Conservation (phyloP, 2,113 vertebrate species). For the Cyanoliseus patagonus region DNA sequence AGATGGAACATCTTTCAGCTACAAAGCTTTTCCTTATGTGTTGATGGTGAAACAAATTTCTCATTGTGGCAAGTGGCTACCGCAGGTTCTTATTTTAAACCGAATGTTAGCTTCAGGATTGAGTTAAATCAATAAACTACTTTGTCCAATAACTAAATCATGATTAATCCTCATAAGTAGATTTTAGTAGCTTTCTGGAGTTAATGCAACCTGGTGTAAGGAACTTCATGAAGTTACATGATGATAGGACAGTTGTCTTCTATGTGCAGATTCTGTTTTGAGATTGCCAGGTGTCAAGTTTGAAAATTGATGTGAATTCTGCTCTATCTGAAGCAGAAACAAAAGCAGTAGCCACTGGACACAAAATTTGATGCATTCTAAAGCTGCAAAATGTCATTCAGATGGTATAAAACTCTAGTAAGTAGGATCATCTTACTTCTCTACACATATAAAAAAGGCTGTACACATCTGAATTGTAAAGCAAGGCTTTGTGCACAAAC, state of each 20-base stretch:
- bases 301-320: neutral
- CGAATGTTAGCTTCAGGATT: neutral
- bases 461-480: neutral
- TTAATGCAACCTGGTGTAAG: neutral
- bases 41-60: neutral
- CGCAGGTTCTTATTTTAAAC: neutral
- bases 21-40: neutral
- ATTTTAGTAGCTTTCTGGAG: neutral
- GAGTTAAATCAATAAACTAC: neutral
- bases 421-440: neutral
- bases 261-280: neutral
- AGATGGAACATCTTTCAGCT: neutral
- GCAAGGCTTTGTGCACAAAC: neutral
- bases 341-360: neutral
- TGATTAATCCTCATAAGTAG: neutral
- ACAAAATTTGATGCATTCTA: neutral
- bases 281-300: neutral
- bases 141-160: neutral
- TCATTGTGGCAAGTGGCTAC: neutral
- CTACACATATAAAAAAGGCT: fast-evolving
- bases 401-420: neutral
- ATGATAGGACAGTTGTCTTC: neutral
- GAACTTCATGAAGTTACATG: neutral
- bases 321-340: neutral
- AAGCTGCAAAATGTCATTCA: neutral